Conservation (phyloP, 1,140 invertebrate genomes). For the Oncopeltus fasciatus region DNA sequence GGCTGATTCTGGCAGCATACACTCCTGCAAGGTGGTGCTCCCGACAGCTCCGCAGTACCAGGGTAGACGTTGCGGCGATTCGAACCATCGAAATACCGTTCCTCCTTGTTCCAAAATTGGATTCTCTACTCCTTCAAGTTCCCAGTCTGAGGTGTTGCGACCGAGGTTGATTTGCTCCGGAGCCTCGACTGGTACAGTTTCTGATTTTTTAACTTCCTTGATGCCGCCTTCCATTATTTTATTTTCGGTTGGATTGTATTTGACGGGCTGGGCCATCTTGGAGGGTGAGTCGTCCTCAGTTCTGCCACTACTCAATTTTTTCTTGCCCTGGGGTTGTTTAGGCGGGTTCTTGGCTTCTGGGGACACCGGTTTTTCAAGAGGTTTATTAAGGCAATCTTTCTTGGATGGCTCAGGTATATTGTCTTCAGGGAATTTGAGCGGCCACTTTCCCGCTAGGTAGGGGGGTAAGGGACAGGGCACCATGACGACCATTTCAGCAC, state of each 20-base stretch:
- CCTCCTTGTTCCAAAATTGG: not conserved
- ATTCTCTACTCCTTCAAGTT: not conserved
- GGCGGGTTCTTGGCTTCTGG: not conserved
- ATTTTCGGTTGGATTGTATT: not conserved
- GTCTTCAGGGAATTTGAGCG: not conserved
- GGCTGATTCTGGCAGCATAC: too few relatives aligned
- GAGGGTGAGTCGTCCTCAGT: too few relatives aligned
- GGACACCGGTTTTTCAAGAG: not conserved
- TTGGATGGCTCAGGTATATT: not conserved
- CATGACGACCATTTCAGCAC: not conserved
- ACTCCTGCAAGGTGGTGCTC: too few relatives aligned
- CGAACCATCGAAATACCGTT: not conserved
- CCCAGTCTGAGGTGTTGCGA: not conserved
- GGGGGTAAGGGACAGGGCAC: not conserved
- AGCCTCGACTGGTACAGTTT: not conserved
- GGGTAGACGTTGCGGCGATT: not conserved
- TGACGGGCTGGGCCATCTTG: not conserved
- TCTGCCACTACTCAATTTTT: too few relatives aligned
- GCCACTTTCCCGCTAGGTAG: not conserved
- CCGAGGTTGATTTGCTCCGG: too few relatives aligned
- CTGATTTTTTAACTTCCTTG: not conserved
- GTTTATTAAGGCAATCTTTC: not conserved
- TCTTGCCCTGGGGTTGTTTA: not conserved
- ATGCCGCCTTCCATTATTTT: not conserved
- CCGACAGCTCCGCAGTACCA: too few relatives aligned